These are phyloP conservation scores for Galbula dea DNA, from an alignment of 2,113 vertebrate genomes.

Conservation along the genomic window DNA sequence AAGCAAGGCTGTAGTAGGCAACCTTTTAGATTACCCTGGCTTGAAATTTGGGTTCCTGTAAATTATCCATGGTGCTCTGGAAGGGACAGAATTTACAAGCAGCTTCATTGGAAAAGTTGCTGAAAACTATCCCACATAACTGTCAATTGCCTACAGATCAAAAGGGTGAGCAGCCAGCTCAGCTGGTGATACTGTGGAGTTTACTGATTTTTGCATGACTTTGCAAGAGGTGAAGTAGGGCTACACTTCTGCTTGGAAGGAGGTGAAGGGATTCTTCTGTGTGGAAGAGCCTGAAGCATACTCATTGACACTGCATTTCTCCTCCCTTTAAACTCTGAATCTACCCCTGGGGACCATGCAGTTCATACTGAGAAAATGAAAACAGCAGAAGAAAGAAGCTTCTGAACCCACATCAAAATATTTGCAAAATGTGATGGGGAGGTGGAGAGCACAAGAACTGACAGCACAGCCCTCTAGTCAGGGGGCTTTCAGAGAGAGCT, in stretches of 20 bases:
- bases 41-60: background rate
- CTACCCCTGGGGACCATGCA: background rate
- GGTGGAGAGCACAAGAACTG: background rate
- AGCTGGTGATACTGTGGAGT: background rate
- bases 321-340: background rate
- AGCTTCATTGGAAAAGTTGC: background rate
- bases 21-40: background rate
- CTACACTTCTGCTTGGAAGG: background rate
- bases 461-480: background rate
- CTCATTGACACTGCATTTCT: background rate
- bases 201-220: background rate
- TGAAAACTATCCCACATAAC: background rate
- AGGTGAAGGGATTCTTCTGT: background rate
- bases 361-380: background rate
- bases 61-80: background rate
- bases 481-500: background rate
- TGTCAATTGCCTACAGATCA: background rate
- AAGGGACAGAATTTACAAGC: background rate
- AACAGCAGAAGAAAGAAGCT: conserved; percentile 5
- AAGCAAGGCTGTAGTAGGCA: background rate
- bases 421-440: background rate
- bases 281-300: background rate
- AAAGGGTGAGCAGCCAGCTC: background rate
- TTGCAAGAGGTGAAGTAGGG: background rate
- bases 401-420: conserved; percentile 11